Evolutionary conservation across 2,888 invertebrate genomes (phyloP).

Genomic region (Scrobipalpa atriplicella): DNA sequence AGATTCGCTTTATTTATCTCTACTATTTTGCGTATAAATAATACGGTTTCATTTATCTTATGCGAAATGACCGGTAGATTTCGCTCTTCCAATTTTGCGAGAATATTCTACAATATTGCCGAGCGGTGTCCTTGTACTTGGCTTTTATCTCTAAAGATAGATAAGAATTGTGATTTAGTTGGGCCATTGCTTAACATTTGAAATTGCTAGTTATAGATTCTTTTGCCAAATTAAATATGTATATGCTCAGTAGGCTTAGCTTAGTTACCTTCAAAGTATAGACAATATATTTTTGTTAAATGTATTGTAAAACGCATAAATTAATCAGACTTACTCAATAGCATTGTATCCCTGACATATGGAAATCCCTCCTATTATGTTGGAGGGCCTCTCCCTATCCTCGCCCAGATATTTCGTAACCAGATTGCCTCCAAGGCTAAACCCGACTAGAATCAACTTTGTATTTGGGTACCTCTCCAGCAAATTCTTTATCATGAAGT

Average conservation of each 20-base stretch:
- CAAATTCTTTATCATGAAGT: constrained; percentile 90
- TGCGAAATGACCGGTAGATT: neutral
- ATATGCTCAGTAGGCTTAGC: too few species aligned
- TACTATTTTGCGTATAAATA: neutral
- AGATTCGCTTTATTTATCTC: neutral
- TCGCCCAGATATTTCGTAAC: constrained; percentile 97
- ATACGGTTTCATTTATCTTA: neutral
- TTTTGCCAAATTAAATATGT: too few species aligned
- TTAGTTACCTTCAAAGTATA: neutral
- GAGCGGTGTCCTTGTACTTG: neutral
- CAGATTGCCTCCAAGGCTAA: constrained; percentile 96
- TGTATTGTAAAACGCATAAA: neutral
- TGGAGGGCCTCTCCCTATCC: constrained; percentile 83
- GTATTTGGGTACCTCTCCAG: constrained; percentile 88
- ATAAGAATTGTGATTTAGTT: too few species aligned
- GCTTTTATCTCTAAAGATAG: neutral
- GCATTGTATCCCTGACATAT: constrained; percentile 98
- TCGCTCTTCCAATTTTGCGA: neutral
- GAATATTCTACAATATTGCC: neutral
- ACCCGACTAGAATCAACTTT: constrained; percentile 93
- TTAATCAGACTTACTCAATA: constrained; percentile 86
- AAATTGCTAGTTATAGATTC: too few species aligned
- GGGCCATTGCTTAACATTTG: too few species aligned
- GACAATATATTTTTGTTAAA: neutral
- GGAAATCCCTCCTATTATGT: constrained; percentile 94